Evolutionary conservation across 2,113 vertebrate genomes (phyloP).

Genomic region (Hydrochoerus hydrochaeris): DNA sequence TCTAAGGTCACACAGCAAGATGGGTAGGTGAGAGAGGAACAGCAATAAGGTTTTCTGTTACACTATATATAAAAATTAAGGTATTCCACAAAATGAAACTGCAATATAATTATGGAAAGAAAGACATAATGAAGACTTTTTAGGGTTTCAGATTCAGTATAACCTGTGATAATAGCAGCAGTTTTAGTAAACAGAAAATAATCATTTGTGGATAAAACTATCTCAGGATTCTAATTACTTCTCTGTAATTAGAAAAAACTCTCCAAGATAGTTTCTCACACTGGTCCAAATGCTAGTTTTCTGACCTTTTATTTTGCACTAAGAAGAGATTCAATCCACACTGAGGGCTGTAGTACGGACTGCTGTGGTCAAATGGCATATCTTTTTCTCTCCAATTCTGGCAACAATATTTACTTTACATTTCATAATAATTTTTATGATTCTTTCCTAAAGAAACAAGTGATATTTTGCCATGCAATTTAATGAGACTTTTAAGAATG

Average conservation of each 20-base stretch:
- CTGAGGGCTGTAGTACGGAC: not conserved
- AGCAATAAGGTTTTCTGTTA: conserved; percentile 12
- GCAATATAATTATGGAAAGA: conserved; percentile 12
- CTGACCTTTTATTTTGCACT: not conserved
- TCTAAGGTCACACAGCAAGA: not conserved
- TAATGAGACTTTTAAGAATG: conserved; percentile 60
- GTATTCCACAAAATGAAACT: conserved; percentile 36
- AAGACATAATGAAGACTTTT: conserved; percentile 18
- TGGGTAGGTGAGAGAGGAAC: not conserved
- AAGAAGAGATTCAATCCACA: not conserved
- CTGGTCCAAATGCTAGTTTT: not conserved
- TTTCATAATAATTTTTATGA: conserved; percentile 62
- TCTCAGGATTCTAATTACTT: conserved; percentile 32
- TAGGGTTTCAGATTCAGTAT: not conserved
- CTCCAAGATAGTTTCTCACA: conserved; percentile 29
- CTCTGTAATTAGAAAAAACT: conserved; percentile 35
- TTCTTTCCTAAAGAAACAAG: conserved; percentile 66
- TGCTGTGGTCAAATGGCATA: conserved; percentile 31
- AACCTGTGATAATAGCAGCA: not conserved
- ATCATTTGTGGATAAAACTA: conserved; percentile 78
- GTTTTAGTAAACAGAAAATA: conserved; percentile 42
- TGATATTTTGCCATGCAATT: conserved; percentile 63
- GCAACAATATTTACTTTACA: conserved; percentile 58
- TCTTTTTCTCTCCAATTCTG: conserved; percentile 18
- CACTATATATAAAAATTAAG: conserved; percentile 42